Evolutionary conservation across 2,888 invertebrate species (phyloP), one percentile per base, ranked within the genome.

Genomic region (Thera britannica): DNA sequence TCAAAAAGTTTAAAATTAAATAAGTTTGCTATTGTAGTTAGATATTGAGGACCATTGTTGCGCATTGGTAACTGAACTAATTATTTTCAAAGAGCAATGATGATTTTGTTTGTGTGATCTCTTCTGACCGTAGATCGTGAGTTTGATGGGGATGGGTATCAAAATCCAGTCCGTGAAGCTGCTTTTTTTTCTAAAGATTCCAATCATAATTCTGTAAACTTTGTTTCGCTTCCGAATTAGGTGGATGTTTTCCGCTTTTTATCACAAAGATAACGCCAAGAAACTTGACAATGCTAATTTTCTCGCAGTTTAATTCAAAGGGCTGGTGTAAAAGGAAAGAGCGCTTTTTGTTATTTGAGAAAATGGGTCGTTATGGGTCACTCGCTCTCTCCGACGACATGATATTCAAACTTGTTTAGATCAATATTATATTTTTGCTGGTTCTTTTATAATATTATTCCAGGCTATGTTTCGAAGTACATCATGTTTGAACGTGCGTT

Each of bases 201-300:
- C 2, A 3, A 9, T 9, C 7, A 46, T 2, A 46, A 46, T 9
- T 46, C 51, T 12, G 12, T 8, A 1, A 52, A 52, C 34, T 7
- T 35, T 9, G 12, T 52, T 41, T 12, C 7, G 2, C 51, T 52
- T 52, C 34, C 7, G 36, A 48, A 58, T n/a, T 38, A 41, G 23
- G 60, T 62, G 57, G 51, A 65, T 48, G 52, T 54, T 63, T 63
- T 66, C 58, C 34, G 11, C 44, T 55, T 67, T 46, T 62, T 69
- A 72, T 67, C 60, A 65, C 49, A 46, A 65, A 58, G 38, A 58
- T 65, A 62, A 44, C 46, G 62, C 61, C 51, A 61, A 65, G 76
- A 72, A 68, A 79, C 67, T 72, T 72, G 75, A 76, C 72, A 73
- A 72, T 72, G 70, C 64, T 70, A 74, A 82, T 77, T 80, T 78